Evolutionary conservation across 2,797 vertebrate species (phyloP).

Genomic region (Gambusia yucatana): DNA sequence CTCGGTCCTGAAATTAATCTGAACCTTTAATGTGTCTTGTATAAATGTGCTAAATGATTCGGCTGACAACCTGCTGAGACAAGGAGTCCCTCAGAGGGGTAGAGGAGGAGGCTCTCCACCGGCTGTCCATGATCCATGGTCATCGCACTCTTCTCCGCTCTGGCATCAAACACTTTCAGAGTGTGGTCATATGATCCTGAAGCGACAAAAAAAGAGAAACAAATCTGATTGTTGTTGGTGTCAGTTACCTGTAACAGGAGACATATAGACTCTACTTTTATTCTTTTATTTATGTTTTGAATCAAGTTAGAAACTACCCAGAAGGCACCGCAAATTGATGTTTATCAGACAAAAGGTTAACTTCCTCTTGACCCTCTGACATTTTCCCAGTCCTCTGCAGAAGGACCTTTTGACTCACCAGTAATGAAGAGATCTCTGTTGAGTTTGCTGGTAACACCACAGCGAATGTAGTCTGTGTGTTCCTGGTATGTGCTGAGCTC

Average conservation of each 20-base stretch:
- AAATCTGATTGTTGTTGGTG: not conserved
- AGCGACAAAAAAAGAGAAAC: constrained; percentile 10
- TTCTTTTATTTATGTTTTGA: not conserved
- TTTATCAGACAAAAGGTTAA: not conserved
- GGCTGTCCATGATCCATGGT: constrained; percentile 94
- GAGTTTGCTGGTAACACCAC: constrained; percentile 89
- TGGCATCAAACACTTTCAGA: constrained; percentile 91
- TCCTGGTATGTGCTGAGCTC: constrained; percentile 86
- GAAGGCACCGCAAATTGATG: not conserved
- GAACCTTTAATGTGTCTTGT: not conserved
- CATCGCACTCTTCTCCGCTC: constrained; percentile 87
- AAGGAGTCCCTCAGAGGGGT: constrained; percentile 93
- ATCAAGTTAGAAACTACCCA: not conserved
- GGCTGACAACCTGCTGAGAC: constrained; percentile 89
- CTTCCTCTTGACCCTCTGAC: not conserved
- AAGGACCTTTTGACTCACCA: constrained; percentile 75
- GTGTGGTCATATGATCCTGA: constrained; percentile 97
- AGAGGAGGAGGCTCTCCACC: constrained; percentile 94
- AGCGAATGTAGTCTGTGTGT: constrained; percentile 94
- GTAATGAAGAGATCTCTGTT: constrained; percentile 93
- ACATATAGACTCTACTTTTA: not conserved
- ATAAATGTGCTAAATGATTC: not conserved
- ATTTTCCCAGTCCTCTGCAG: not conserved
- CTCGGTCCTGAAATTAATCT: not conserved
- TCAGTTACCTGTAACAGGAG: not conserved